These are phyloP conservation scores for Nysson spinosus DNA, from an alignment of 2,888 invertebrate genomes.

Conservation along the genomic window DNA sequence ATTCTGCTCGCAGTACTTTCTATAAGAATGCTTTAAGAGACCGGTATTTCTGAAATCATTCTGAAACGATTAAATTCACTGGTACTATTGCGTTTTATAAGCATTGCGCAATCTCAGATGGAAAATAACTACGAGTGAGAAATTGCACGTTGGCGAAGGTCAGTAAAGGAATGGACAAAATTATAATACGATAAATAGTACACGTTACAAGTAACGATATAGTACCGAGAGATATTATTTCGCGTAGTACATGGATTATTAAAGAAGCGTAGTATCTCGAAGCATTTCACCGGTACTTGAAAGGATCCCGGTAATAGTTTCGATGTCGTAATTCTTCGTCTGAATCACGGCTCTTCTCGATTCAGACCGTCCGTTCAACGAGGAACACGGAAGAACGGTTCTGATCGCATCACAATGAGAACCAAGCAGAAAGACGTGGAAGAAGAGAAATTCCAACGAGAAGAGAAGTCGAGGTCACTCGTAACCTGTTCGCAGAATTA, in stretches of 20 bases:
- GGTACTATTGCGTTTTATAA: neutral
- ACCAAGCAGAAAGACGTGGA: neutral
- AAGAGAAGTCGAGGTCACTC: conserved; percentile 42
- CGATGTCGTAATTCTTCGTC: neutral
- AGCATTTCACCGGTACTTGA: too few species aligned
- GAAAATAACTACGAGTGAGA: conserved; percentile 38
- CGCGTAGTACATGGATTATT: too few species aligned
- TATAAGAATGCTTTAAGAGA: too few species aligned
- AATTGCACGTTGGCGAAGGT: conserved; percentile 38
- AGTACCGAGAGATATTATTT: too few species aligned
- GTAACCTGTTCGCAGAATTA: too few species aligned
- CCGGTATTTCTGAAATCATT: neutral
- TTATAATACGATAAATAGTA: conserved; percentile 16
- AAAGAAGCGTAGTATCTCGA: too few species aligned
- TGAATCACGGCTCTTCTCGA: conserved; percentile 40
- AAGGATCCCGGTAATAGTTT: too few species aligned
- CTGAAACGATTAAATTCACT: neutral
- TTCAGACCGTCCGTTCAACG: conserved; percentile 34
- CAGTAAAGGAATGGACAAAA: conserved; percentile 34
- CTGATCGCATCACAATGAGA: conserved; percentile 30
- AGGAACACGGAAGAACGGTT: conserved; percentile 45
- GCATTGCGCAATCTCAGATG: conserved; percentile 34
- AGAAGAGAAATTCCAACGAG: conserved; percentile 18
- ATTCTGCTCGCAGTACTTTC: too few species aligned
- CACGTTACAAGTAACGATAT: conserved; percentile 12